These are phyloP conservation scores for Nyctereutes procyonoides DNA, from an alignment of 2,113 vertebrate species.

Conservation along the genomic window DNA sequence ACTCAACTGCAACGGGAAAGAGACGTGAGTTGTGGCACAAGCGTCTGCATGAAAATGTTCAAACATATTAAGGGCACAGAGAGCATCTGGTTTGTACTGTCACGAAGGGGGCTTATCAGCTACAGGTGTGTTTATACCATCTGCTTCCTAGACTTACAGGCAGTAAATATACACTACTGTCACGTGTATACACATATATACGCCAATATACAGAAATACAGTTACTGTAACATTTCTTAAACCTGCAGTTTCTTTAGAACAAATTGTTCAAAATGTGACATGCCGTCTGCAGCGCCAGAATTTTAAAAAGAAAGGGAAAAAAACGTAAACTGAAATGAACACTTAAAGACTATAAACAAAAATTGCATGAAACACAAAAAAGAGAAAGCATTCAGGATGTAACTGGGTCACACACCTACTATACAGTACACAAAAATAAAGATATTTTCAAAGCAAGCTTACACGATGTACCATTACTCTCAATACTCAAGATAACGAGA, in stretches of 20 bases:
- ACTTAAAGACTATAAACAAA: constrained; percentile 84
- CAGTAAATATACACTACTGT: constrained; percentile 76
- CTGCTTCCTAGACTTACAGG: constrained; percentile 73
- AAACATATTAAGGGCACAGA: constrained; percentile 86
- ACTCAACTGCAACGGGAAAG: constrained; percentile 92
- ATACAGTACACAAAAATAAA: constrained; percentile 53
- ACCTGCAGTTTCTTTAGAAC: constrained; percentile 77
- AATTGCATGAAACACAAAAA: constrained; percentile 85
- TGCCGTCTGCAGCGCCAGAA: constrained; percentile 80
- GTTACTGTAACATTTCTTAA: constrained; percentile 81
- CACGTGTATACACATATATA: constrained; percentile 85
- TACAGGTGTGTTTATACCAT: constrained; percentile 76
- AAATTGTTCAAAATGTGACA: constrained; percentile 80
- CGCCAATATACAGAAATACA: constrained; percentile 86
- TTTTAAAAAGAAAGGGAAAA: constrained; percentile 75
- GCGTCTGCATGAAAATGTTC: constrained; percentile 86
- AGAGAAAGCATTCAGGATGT: constrained; percentile 76
- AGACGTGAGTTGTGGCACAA: constrained; percentile 89
- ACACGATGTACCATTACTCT: not conserved
- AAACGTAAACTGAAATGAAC: constrained; percentile 82
- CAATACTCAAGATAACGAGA: not conserved
- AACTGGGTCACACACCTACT: constrained; percentile 66
- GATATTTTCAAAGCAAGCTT: not conserved
- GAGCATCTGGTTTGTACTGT: constrained; percentile 67
- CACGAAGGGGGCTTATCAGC: constrained; percentile 62